These are phyloP conservation scores for Poicephalus gulielmi DNA, from an alignment of 2,113 vertebrate genomes.

Conservation along the genomic window DNA sequence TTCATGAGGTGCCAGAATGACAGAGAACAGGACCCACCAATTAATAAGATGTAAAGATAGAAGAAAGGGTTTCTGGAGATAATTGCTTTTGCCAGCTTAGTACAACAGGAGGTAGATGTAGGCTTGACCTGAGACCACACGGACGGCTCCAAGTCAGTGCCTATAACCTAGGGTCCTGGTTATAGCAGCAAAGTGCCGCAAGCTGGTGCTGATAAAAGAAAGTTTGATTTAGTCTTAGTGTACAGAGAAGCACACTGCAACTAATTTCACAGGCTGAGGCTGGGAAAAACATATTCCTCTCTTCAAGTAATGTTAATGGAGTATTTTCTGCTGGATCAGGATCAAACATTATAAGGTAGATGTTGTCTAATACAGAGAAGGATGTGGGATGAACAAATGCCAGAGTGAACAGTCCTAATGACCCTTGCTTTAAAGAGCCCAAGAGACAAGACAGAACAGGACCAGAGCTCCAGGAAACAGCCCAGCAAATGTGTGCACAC, in stretches of 20 bases:
- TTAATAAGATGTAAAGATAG: not conserved
- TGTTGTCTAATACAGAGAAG: conserved; percentile 41
- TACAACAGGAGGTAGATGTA: not conserved
- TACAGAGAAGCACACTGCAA: not conserved
- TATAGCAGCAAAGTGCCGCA: not conserved
- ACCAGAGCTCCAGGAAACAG: conserved; percentile 19
- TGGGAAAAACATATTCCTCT: not conserved
- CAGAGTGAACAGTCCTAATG: conserved; percentile 18
- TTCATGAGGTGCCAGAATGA: not conserved
- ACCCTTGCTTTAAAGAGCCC: conserved; percentile 23
- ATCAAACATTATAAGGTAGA: conserved; percentile 54
- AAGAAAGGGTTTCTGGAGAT: not conserved
- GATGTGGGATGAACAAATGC: conserved; percentile 40
- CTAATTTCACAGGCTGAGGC: not conserved
- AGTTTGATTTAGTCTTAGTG: fast-evolving
- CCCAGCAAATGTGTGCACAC: not conserved
- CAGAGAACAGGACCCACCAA: not conserved
- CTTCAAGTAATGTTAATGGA: not conserved
- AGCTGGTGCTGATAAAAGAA: not conserved
- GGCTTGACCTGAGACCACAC: fast-evolving
- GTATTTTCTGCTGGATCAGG: conserved; percentile 34
- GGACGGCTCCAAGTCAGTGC: not conserved
- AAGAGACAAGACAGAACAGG: conserved; percentile 55
- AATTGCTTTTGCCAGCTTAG: not conserved
- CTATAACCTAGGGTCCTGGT: not conserved